A percentile compares a stretch with the other conserved stretches of the same genome.
Conservation (phyloP, 1,140 invertebrate species). For the Batillaria attramentaria region DNA sequence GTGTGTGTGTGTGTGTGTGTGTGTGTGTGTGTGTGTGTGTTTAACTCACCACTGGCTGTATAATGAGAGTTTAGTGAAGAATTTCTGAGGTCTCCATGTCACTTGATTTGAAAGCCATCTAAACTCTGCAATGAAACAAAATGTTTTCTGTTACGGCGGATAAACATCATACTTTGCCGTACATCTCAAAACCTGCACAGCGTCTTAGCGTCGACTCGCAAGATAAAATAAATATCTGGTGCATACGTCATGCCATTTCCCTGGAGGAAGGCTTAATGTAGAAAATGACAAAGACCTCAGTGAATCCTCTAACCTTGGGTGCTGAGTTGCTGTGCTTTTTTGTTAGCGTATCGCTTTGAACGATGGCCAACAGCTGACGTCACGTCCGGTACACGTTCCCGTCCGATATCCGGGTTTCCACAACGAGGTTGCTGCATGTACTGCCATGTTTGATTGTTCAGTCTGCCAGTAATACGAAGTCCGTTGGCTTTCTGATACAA, state of each 20-base stretch:
- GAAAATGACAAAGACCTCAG: background rate
- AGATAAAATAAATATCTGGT: background rate
- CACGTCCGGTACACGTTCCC: background rate
- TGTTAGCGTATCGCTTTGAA: slow-evolving; percentile 25
- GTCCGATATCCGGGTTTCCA: slow-evolving; percentile 39
- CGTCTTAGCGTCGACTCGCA: background rate
- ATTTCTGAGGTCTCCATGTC: slow-evolving; percentile 34
- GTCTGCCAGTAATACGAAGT: slow-evolving; percentile 37
- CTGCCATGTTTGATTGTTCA: slow-evolving; percentile 43
- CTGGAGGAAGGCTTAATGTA: background rate
- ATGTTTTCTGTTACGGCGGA: no score
- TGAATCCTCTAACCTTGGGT: background rate
- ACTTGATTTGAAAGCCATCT: slow-evolving; percentile 37
- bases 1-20: background rate
- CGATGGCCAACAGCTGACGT: slow-evolving; percentile 1
- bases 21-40: no score
- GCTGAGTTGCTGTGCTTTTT: slow-evolving; percentile 4
- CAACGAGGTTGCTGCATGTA: slow-evolving; percentile 44
- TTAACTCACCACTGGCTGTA: slow-evolving; percentile 39
- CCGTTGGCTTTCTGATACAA: slow-evolving; percentile 40
- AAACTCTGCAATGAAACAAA: slow-evolving; percentile 39
- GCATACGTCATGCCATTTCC: background rate
- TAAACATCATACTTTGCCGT: background rate
- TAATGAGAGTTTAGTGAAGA: slow-evolving; percentile 39
- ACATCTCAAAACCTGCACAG: background rate